Evolutionary conservation across 2,797 vertebrate genomes (phyloP).

Genomic region (Calcarius lapponicus): DNA sequence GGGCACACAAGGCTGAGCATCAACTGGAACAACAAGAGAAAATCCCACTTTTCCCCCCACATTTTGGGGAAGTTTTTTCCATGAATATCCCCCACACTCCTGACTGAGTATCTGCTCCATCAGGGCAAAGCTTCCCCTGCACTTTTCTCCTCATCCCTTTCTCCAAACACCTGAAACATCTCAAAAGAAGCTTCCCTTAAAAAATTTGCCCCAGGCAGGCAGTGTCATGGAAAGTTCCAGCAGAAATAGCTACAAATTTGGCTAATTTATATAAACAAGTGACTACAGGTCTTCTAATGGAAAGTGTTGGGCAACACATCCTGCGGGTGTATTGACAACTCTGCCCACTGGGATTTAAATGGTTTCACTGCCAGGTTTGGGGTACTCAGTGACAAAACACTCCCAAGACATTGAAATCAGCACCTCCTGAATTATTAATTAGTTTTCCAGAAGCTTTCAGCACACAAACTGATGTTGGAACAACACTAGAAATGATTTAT

Average conservation of each 20-base stretch:
- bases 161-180: neutral
- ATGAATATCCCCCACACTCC: neutral
- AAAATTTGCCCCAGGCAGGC: neutral
- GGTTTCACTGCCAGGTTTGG: neutral
- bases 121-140: neutral
- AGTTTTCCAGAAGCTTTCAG: neutral
- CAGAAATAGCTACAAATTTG: neutral
- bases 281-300: neutral
- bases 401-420: neutral
- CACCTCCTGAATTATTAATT: neutral
- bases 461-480: neutral
- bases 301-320: neutral
- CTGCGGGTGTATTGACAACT: neutral
- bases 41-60: neutral
- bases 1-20: neutral
- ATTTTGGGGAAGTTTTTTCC: neutral
- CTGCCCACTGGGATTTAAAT: neutral
- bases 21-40: neutral
- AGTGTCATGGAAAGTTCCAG: slow-evolving; percentile 13
- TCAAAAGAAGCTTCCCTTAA: neutral
- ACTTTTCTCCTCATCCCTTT: neutral
- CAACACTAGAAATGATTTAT: neutral
- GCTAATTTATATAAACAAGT: slow-evolving; percentile 1
- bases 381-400: neutral
- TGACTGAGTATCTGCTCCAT: neutral